Evolutionary conservation across 2,797 vertebrate genomes (phyloP).

Genomic region (Phrynocephalus forsythii): DNA sequence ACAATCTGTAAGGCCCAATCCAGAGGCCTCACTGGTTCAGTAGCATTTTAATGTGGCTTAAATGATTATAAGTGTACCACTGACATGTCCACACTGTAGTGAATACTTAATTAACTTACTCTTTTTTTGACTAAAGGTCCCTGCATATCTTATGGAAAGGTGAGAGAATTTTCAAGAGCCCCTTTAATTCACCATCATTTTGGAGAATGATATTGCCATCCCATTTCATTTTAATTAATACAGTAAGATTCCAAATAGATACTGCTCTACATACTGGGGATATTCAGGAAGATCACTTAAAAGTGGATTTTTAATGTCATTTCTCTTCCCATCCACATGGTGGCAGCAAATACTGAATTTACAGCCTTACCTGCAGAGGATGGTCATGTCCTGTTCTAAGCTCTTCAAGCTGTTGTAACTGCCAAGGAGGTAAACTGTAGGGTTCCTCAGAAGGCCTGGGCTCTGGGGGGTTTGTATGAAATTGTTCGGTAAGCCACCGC

Average conservation of each 20-base stretch:
- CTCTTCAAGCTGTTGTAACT: conserved; percentile 80
- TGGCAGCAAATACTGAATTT: conserved; percentile 74
- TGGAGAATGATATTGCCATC: neutral
- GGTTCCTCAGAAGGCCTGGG: conserved; percentile 78
- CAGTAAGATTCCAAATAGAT: neutral
- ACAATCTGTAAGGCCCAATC: neutral
- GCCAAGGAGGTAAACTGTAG: conserved; percentile 76
- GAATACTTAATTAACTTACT: neutral
- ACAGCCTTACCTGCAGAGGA: conserved; percentile 82
- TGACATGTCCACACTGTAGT: neutral
- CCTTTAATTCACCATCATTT: neutral
- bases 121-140: neutral
- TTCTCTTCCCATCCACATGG: conserved; percentile 65
- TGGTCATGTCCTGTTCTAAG: conserved; percentile 76
- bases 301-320: neutral
- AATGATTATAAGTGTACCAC: neutral
- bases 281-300: neutral
- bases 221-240: conserved; percentile 3
- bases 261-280: neutral
- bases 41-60: neutral
- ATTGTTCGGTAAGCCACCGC: conserved; percentile 95
- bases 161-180: neutral
- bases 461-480: conserved; percentile 86
- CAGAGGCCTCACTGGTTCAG: neutral
- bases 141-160: neutral